Evolutionary conservation across 37 sponge, comb jelly and placozoan genomes (phyloP), one percentile per base, ranked within the genome.

Genomic region (Agelas oroides): DNA sequence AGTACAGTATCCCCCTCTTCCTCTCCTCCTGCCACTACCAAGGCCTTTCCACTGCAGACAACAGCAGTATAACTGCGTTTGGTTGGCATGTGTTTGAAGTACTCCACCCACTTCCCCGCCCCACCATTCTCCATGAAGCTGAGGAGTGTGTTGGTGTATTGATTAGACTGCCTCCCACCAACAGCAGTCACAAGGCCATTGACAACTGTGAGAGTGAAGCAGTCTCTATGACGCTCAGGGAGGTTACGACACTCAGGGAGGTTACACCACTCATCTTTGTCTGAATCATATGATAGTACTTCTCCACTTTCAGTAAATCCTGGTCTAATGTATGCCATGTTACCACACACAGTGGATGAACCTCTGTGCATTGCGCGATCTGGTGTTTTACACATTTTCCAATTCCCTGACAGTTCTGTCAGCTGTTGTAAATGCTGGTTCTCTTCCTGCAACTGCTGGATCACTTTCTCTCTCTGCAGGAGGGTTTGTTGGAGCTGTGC

Each of bases 1-100:
- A 70, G 13, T 15, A n/a, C 36, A 24, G 27, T 36, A 18, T 11
- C 5, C 11, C 65, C 66, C 17, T 54, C 14, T 16, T 13, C 19
- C 56, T 33, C 3, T 57, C 81, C 81, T 36, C 81, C 81, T 5
- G 81, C 81, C 16, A 81, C 70, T 0, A 81, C 28, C 20, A 81
- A 70, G 33, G 36, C 27, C 33, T 54, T 52, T 5, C 8, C 20
- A 20, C 52, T 66, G 58, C 31, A 37, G 0, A 70, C 70, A 18
- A 59, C 68, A 21, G 37, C n/a, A 12, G 57, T 27, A 21, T 69
- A 36, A 20, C 38, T 36, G 36, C 81, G 81, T 24, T 70, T 35
- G n/a, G 28, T 31, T 23, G 36, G 28, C 81, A 81, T 81, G 34
- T 35, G 70, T 68, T 70, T 70, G n/a, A 33, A 81, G 19, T 39